Conservation (phyloP, 2,888 invertebrate species). For the Temnothorax unifasciatus region DNA sequence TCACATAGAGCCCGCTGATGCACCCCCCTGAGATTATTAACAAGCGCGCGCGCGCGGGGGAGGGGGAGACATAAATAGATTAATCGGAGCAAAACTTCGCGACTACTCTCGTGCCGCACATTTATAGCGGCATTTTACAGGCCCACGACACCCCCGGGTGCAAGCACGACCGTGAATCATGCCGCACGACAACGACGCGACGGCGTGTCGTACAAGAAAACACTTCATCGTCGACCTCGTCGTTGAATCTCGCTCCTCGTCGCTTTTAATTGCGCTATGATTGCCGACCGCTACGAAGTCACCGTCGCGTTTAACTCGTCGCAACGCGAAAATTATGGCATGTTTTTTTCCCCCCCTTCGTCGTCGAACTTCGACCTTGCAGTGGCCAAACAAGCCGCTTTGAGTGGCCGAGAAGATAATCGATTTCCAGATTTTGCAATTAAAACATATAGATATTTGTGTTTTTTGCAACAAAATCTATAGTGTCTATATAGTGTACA, state of each 20-base stretch:
- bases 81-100: constrained; percentile 45
- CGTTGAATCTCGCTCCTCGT: constrained; percentile 16
- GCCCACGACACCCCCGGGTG: constrained; percentile 13
- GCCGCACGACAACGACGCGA: background rate
- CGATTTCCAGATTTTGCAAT: background rate
- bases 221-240: constrained; percentile 19
- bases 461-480: too few species aligned
- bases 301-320: background rate
- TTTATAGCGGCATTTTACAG: constrained; percentile 39
- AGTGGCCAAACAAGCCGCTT: background rate
- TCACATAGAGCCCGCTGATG: constrained; percentile 33
- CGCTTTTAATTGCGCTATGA: constrained; percentile 49
- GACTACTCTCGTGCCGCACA: background rate
- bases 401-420: background rate
- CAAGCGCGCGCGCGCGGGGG: background rate
- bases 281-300: constrained; percentile 17
- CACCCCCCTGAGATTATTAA: constrained; percentile 33
- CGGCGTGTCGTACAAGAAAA: constrained; percentile 26
- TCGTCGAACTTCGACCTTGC: background rate
- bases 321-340: background rate
- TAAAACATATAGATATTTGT: background rate
- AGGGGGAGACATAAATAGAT: constrained; percentile 20
- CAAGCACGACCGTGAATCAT: constrained; percentile 39
- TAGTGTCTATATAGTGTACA: too few species aligned
- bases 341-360: background rate